Evolutionary conservation across 2,113 vertebrate species (phyloP), one percentile per base, ranked within the genome.

Genomic region (Polypterus senegalus): DNA sequence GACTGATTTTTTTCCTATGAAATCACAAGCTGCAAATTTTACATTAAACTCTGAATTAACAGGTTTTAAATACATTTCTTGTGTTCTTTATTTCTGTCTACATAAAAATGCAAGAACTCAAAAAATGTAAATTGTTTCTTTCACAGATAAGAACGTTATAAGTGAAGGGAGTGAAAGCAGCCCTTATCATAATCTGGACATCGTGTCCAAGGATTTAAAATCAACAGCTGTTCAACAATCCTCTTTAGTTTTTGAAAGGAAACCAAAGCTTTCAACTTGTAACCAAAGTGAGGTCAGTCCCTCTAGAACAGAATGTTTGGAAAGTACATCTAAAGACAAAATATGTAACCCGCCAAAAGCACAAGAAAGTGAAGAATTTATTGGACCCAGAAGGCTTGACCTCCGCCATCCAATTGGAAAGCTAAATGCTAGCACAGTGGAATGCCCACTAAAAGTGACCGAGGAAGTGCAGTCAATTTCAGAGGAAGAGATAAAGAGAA

Each of bases 401-500:
- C 67, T 77, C 44, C 45, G 77, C 70, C 83, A 79, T 71, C 72
- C 79, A 71, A 86, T 84, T 67, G 76, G 83, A 7, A 76, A 76
- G n/a, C 73, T 87, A 69, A 58, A 72, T 49, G 67, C 75, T 60
- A 69, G 60, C 63, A 61, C 61, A 60, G 65, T 69, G 47, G 67
- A 55, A 44, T 9, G 63, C 1, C 79, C 65, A 4, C 65, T 88
- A 66, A 79, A 80, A 8, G 77, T 93, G 70, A 88, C 77, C 54
- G 90, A 93, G 10, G 75, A 76, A 6, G 77, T 97, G 1, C 65
- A 82, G 69, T 79, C 78, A 43, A 66, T 97, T 54, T 76, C 89
- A 0, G 88, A 93, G 47, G 87, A 91, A 69, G 89, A 95, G 67
- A 96, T 98, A 72, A 70, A 61, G 70, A 81, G 69, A 65, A 92